Conservation (phyloP, 1,140 invertebrate genomes). For the Plutomurus gul region DNA sequence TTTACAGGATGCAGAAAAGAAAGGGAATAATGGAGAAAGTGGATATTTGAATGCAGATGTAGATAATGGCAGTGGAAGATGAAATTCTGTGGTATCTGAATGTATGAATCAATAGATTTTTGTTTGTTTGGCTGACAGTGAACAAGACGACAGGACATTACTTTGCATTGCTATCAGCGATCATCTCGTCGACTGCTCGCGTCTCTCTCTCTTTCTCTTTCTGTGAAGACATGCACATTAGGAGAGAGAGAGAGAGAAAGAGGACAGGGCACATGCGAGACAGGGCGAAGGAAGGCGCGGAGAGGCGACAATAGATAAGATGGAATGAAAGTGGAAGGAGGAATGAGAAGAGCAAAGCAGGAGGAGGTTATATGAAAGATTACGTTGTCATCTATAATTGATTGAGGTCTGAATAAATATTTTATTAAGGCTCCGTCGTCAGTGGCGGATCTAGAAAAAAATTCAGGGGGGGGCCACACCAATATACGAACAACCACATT, state of each 20-base stretch:
- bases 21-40: too few relatives aligned
- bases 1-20: too few relatives aligned
- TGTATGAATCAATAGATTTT: background rate
- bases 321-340: background rate
- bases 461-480: too few relatives aligned
- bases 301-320: too few relatives aligned
- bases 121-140: background rate
- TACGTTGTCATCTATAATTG: constrained; percentile 35
- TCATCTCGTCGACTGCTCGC: too few relatives aligned
- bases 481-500: too few relatives aligned
- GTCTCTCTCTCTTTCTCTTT: background rate
- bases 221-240: background rate
- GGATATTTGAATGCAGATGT: too few relatives aligned
- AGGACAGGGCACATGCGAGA: background rate
- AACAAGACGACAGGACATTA: background rate
- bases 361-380: constrained; percentile 2
- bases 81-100: too few relatives aligned
- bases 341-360: background rate
- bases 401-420: constrained; percentile 22
- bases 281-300: background rate
- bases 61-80: too few relatives aligned
- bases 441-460: too few relatives aligned
- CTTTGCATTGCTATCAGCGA: background rate
- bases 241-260: too few relatives aligned
- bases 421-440: background rate